phyloP scores from a whole-genome alignment of 2,888 invertebrate species.

The Nomada goodeniana region DNA sequence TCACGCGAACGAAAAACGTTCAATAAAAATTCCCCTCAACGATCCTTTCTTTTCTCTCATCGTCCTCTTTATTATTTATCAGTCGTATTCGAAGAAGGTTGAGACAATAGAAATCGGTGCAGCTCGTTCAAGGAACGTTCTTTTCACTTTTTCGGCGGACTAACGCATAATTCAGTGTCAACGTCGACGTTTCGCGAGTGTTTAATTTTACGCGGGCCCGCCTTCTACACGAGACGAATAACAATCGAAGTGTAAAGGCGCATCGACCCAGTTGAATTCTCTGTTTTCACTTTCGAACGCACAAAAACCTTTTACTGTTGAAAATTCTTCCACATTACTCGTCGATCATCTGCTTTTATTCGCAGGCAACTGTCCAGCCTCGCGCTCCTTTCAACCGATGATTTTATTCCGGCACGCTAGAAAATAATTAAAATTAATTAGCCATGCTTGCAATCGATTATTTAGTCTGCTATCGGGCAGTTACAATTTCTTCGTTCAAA shows the following conservation, averaged over 20 bases:
- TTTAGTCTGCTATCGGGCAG: too few species aligned
- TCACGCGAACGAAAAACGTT: too few species aligned
- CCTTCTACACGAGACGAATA: constrained; percentile 36
- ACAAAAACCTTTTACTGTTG: constrained; percentile 23
- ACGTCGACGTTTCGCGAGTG: constrained; percentile 29
- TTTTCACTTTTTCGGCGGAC: constrained; percentile 39
- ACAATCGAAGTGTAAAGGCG: constrained; percentile 44
- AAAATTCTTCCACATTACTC: constrained; percentile 15
- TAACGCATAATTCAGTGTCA: constrained; percentile 10
- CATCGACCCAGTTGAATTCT: constrained; percentile 53
- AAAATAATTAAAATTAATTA: too few species aligned
- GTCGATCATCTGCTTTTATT: constrained; percentile 1
- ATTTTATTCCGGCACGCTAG: too few species aligned
- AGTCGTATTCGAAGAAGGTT: neutral
- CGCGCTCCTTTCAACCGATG: too few species aligned
- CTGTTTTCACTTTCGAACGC: constrained; percentile 64
- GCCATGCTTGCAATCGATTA: too few species aligned
- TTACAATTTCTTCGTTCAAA: too few species aligned
- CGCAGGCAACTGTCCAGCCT: neutral
- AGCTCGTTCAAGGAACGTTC: neutral
- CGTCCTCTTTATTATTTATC: too few species aligned
- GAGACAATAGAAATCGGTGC: neutral
- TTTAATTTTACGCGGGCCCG: constrained; percentile 45
- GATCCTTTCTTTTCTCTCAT: too few species aligned
- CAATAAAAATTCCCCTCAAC: too few species aligned